Evolutionary conservation across 2,797 vertebrate genomes (phyloP).

Genomic region (Sphaeramia orbicularis): DNA sequence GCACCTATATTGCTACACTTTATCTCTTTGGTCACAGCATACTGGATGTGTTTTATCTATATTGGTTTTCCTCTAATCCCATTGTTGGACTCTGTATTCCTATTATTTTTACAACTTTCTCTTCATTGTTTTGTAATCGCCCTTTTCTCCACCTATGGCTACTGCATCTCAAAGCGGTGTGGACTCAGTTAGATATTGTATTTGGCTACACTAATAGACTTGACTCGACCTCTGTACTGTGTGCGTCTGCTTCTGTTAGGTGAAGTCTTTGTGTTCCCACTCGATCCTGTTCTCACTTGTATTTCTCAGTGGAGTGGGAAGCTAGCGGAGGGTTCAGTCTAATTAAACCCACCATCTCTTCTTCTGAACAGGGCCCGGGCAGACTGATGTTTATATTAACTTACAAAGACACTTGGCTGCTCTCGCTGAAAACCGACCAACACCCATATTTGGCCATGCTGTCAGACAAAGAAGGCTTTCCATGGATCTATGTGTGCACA

Average conservation of each 20-base stretch:
- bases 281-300: constrained; percentile 19
- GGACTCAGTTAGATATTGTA: not conserved
- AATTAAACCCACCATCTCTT: constrained; percentile 72
- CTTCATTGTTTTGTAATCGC: constrained; percentile 7
- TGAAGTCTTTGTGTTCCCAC: constrained; percentile 8
- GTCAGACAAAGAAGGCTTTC: constrained; percentile 52
- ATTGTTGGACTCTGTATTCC: constrained; percentile 9
- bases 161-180: not conserved
- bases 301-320: constrained; percentile 59
- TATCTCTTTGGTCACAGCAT: not conserved
- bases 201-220: constrained; percentile 27
- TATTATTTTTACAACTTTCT: not conserved
- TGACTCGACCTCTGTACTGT: constrained; percentile 17
- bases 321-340: constrained; percentile 60
- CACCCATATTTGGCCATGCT: constrained; percentile 80
- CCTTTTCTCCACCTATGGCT: not conserved
- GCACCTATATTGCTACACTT: not conserved
- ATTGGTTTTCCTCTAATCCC: constrained; percentile 10
- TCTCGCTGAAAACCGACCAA: constrained; percentile 52
- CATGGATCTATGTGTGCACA: constrained; percentile 4
- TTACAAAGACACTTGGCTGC: constrained; percentile 75
- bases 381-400: constrained; percentile 80
- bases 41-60: constrained; percentile 6
- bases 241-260: constrained; percentile 15
- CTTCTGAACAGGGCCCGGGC: constrained; percentile 46